Percentiles rank a stretch among this genome's conserved stretches.
phyloP scores from a whole-genome alignment of 1,140 invertebrate genomes.

The Schlechtendalia chinensis region DNA sequence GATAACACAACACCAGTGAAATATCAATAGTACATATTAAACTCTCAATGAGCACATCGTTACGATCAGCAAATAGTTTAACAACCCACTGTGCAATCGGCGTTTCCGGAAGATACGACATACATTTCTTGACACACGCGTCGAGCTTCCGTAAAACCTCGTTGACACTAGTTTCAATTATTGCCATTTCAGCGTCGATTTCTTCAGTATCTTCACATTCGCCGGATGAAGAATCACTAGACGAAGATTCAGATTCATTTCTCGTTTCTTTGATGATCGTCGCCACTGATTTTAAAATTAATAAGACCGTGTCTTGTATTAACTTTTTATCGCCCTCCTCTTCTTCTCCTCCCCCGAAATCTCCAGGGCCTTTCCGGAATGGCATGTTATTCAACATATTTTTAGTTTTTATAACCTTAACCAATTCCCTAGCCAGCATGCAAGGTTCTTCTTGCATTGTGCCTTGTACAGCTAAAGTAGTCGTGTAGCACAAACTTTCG shows the following conservation, averaged over 20 bases:
- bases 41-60: constrained; percentile 86
- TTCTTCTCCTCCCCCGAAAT: constrained; percentile 60
- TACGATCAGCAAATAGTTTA: constrained; percentile 83
- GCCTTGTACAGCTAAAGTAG: constrained; percentile 81
- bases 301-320: constrained; percentile 77
- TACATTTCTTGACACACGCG: constrained; percentile 73
- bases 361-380: constrained; percentile 60
- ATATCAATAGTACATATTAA: constrained; percentile 89
- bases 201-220: constrained; percentile 66
- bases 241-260: constrained; percentile 72
- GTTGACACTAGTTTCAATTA: constrained; percentile 79
- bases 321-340: constrained; percentile 65
- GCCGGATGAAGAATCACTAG: constrained; percentile 70
- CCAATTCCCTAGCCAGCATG: constrained; percentile 76
- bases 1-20: constrained; percentile 76
- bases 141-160: constrained; percentile 78
- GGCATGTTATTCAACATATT: constrained; percentile 71
- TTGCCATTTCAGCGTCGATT: constrained; percentile 83
- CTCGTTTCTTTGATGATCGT: constrained; percentile 86
- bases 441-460: constrained; percentile 82
- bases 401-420: constrained; percentile 80
- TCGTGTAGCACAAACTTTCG: constrained; percentile 85
- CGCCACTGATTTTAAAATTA: constrained; percentile 83
- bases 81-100: constrained; percentile 84
- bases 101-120: constrained; percentile 83